phyloP scores from a whole-genome alignment of 2,888 invertebrate genomes.

The Macropis europaea region DNA sequence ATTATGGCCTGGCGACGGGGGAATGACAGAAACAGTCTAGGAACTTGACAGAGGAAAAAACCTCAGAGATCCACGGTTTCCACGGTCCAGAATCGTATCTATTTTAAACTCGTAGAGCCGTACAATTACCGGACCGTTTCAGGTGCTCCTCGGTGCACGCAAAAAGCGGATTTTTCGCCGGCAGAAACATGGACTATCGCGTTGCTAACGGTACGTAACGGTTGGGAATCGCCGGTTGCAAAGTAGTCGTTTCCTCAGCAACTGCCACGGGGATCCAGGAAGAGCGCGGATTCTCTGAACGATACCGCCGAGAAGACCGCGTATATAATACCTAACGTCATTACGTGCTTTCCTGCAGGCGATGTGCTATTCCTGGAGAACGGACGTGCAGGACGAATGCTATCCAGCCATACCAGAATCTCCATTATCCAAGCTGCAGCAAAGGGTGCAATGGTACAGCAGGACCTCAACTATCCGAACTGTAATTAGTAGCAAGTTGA shows the following conservation, averaged over 20 bases:
- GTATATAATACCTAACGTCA: constrained; percentile 26
- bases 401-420: too few species aligned
- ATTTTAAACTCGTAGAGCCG: constrained; percentile 30
- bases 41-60: too few species aligned
- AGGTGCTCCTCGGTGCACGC: constrained; percentile 9
- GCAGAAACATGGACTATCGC: constrained; percentile 45
- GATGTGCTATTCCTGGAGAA: constrained; percentile 13
- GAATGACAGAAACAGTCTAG: too few species aligned
- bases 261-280: constrained; percentile 55
- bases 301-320: constrained; percentile 16
- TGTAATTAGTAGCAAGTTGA: too few species aligned
- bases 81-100: constrained; percentile 6
- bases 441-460: too few species aligned
- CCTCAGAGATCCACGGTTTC: constrained; percentile 2
- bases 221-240: constrained; percentile 65
- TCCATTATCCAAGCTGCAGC: too few species aligned
- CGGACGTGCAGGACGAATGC: background rate
- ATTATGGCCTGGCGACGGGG: too few species aligned
- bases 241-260: constrained; percentile 48
- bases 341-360: constrained; percentile 8
- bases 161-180: constrained; percentile 36
- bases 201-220: constrained; percentile 70
- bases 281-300: constrained; percentile 35
- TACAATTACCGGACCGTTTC: constrained; percentile 38
- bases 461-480: too few species aligned